Conservation (phyloP, 2,888 invertebrate species). For the Lasiommata megera region DNA sequence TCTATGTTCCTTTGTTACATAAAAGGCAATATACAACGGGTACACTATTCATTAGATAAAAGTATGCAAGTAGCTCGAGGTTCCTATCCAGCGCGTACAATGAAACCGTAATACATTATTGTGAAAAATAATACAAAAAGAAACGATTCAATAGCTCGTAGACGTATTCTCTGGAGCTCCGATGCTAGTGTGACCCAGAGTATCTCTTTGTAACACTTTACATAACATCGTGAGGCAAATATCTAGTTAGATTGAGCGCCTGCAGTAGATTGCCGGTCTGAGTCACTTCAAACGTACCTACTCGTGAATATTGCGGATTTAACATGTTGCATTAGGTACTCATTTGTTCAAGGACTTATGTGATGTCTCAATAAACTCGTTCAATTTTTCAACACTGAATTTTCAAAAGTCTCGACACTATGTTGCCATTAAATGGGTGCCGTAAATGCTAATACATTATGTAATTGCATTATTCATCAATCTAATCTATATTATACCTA, state of each 20-base stretch:
- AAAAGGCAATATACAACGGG: too few relatives aligned
- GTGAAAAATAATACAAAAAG: background rate
- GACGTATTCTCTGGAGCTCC: too few relatives aligned
- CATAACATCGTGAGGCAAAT: conserved; percentile 35
- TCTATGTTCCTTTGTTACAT: too few relatives aligned
- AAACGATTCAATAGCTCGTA: background rate
- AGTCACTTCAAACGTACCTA: conserved; percentile 6
- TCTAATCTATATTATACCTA: too few relatives aligned
- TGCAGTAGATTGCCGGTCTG: conserved; percentile 14
- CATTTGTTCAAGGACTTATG: background rate
- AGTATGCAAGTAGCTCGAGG: too few relatives aligned
- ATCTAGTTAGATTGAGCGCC: conserved; percentile 19
- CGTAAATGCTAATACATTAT: too few relatives aligned
- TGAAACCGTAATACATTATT: too few relatives aligned
- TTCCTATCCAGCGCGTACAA: too few relatives aligned
- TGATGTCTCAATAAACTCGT: background rate
- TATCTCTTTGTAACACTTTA: conserved; percentile 33
- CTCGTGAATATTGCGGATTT: background rate
- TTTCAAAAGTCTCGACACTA: background rate
- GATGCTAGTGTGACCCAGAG: conserved; percentile 21
- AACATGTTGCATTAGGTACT: background rate
- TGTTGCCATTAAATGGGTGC: background rate
- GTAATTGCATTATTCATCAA: too few relatives aligned
- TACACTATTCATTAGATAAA: too few relatives aligned
- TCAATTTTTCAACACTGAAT: background rate